Evolutionary conservation across 2,797 vertebrate species (phyloP), one percentile per base, ranked within the genome.

Genomic region (Acanthiza pusilla): DNA sequence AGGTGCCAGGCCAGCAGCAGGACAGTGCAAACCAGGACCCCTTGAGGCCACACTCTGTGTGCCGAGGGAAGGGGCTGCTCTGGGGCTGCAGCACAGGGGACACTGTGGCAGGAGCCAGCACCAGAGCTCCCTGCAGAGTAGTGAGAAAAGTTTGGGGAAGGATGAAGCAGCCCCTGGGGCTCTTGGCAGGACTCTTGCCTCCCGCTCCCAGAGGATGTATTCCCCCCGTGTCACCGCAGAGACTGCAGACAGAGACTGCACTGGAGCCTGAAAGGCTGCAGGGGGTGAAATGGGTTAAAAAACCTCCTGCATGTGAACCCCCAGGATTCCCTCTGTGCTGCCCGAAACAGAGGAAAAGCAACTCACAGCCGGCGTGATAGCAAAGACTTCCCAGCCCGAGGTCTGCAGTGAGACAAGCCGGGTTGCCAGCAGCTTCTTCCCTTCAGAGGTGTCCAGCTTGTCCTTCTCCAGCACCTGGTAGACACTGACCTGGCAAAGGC

Each of bases 361-460:
- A 98, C 98, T 98, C 94, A 99, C 99, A 30, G 99, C 98, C 43
- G 98, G 98, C 0, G 99, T 99, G 84, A 99, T 98, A 87, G 98
- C 98, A 71, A 99, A 99, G 58, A 99, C 98, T 90, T 99, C 99
- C 99, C 99, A 99, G 42, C 98, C 98, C 3, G 97, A 97, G 16
- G 98, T 98, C 91, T 99, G 98, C 71, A 99, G 80, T 0, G 99
- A 96, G 80, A 99, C 94, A 5, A 99, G 98, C 19, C 98, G 95
- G 54, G 98, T 98, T 11, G 98, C 98, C 76, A 99, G 96, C 74
- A 99, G 95, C 95, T 98, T 99, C 91, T 81, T 98, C 32, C 96
- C 97, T 22, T 97, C 97, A 0, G 98, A 97, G 18, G 54, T 75
- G 13, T 98, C 98, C 27, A 27, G 85, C 62, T 96, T 97, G 25